Conservation (phyloP, 2,888 invertebrate species). For the Sclerodermus sp. region DNA sequence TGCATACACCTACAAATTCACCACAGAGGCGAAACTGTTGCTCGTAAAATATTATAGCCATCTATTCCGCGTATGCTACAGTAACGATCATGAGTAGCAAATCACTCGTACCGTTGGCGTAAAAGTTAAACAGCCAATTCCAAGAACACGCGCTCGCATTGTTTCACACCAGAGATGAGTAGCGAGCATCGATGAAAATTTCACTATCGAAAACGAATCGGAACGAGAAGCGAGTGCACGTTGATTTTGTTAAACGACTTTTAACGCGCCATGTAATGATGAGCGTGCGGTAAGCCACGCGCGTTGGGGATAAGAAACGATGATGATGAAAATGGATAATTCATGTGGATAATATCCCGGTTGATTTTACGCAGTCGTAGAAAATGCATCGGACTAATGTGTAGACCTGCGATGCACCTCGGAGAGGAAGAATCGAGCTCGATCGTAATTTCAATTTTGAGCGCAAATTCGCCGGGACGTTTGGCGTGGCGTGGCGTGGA, state of each 20-base stretch:
- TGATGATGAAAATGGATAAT: too few relatives aligned
- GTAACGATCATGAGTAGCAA: background rate
- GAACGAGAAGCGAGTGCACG: too few relatives aligned
- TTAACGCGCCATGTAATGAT: too few relatives aligned
- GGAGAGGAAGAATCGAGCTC: background rate
- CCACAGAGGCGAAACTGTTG: background rate
- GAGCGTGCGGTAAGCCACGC: too few relatives aligned
- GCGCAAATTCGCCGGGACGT: conserved; percentile 9
- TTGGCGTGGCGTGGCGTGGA: conserved; percentile 21
- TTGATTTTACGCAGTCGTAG: too few relatives aligned
- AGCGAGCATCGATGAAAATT: background rate
- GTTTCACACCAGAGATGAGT: background rate
- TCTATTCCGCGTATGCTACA: background rate
- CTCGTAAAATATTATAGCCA: background rate
- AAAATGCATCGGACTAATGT: too few relatives aligned
- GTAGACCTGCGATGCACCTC: too few relatives aligned
- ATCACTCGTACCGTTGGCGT: background rate
- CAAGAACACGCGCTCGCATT: too few relatives aligned
- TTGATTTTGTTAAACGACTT: too few relatives aligned
- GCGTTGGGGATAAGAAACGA: too few relatives aligned
- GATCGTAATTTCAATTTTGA: background rate
- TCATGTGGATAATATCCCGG: too few relatives aligned
- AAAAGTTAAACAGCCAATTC: too few relatives aligned
- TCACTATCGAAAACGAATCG: background rate
- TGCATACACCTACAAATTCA: background rate